Evolutionary conservation across 2,888 invertebrate species (phyloP), one percentile per base, ranked within the genome.

Genomic region (Aquatica leii): DNA sequence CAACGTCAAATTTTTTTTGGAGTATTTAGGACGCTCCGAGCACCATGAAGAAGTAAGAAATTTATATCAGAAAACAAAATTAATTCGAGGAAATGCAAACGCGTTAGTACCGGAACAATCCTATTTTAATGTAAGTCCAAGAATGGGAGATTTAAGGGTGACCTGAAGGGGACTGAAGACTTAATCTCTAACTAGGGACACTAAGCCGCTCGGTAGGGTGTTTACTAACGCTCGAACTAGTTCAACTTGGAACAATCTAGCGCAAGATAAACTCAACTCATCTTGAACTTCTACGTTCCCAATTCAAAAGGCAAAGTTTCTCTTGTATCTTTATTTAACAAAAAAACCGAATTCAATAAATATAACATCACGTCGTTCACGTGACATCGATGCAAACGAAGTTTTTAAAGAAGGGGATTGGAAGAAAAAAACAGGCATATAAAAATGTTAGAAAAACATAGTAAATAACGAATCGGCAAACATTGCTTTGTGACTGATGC

Each of bases 201-300:
- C 69, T 72, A 74, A 75, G 74, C 73, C 69, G 71, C 72, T 74
- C 72, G 73, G 69, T 69, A 60, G 65, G 65, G 67, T 75, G 75
- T 75, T 75, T 75, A 73, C 74, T 73, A 64, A 62, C 59, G 63
- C 64, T 64, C 64, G 67, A 61, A 61, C 65, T 59, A 64, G 71
- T 69, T 63, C 69, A 71, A 72, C 71, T 73, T 71, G 70, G 67
- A 72, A 72, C 74, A 73, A 74, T 73, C 71, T 72, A 61, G 60
- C 65, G 63, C 69, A 74, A 74, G 73, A 74, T 74, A 74, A 74
- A 74, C 73, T 66, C 66, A 71, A 73, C 73, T 74, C 74, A 73
- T 71, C 73, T 59, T 59, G 53, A 65, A 65, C 69, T 71, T 66
- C 61, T 56, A 67, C 69, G 68, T 71, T 70, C 70, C 70, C 67